These are phyloP conservation scores for Corvus moneduloides DNA, from an alignment of 2,113 vertebrate genomes.

Conservation along the genomic window DNA sequence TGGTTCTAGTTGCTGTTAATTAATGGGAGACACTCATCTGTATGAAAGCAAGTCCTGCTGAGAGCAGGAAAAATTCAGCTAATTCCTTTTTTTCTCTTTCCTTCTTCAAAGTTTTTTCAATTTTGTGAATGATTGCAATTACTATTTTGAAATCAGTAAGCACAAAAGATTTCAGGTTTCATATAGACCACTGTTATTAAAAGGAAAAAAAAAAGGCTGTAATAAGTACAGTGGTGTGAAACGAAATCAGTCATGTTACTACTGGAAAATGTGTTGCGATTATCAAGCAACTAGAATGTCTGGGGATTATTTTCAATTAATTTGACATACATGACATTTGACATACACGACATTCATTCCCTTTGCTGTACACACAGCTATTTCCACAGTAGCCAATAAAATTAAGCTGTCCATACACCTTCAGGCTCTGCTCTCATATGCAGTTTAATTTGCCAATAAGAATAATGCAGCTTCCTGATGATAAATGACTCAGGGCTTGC, in stretches of 20 bases:
- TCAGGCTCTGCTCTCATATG: background rate
- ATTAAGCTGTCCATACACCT: background rate
- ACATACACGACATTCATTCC: background rate
- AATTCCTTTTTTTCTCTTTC: background rate
- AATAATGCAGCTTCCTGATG: background rate
- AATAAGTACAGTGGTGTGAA: background rate
- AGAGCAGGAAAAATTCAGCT: background rate
- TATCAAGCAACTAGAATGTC: background rate
- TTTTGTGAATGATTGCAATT: background rate
- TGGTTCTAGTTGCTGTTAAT: background rate
- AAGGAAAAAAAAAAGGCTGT: background rate
- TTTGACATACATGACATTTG: background rate
- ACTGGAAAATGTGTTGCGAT: background rate
- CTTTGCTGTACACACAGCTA: background rate
- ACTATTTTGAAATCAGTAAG: background rate
- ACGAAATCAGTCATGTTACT: background rate
- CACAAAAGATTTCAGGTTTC: background rate
- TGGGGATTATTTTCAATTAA: background rate
- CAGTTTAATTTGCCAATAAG: constrained; percentile 15
- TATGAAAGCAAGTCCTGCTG: background rate
- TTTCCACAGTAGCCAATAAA: background rate
- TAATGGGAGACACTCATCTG: background rate
- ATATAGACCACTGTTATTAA: background rate
- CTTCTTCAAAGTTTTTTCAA: background rate
- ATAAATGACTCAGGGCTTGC: background rate